These are phyloP conservation scores for Melanostoma mellinum DNA, from an alignment of 2,888 invertebrate species.

Conservation along the genomic window DNA sequence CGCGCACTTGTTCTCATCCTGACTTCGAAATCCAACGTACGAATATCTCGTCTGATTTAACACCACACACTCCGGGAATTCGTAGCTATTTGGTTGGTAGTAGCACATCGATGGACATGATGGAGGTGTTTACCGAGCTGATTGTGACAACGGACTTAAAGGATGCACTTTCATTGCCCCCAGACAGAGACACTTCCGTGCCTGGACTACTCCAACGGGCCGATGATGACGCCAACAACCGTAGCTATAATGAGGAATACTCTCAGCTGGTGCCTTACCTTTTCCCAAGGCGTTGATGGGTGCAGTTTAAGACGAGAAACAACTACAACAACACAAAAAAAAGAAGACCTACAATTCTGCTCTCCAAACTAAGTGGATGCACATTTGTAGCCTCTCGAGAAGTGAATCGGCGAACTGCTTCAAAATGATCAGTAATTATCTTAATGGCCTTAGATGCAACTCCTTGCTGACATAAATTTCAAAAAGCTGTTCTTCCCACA, in stretches of 20 bases:
- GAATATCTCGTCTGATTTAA: constrained; percentile 37
- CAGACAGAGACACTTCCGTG: constrained; percentile 66
- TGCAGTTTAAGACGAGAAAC: constrained; percentile 55
- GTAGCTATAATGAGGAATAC: constrained; percentile 65
- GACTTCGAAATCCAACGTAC: neutral
- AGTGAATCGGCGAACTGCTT: constrained; percentile 13
- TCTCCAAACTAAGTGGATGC: constrained; percentile 57
- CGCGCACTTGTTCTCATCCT: constrained; percentile 19
- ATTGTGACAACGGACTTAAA: constrained; percentile 61
- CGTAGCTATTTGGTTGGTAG: constrained; percentile 41
- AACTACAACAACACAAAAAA: constrained; percentile 18
- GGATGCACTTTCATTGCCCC: constrained; percentile 50
- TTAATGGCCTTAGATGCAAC: constrained; percentile 39
- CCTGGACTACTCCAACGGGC: constrained; percentile 38
- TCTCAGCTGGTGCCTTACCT: constrained; percentile 44
- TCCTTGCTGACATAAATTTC: constrained; percentile 52
- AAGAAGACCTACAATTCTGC: constrained; percentile 10
- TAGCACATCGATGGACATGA: constrained; percentile 54
- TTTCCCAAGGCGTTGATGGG: constrained; percentile 59
- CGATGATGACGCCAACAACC: constrained; percentile 63
- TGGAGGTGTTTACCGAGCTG: constrained; percentile 65
- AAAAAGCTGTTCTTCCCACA: constrained; percentile 45
- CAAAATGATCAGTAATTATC: constrained; percentile 59
- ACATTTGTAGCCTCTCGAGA: constrained; percentile 35
- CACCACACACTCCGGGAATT: constrained; percentile 31